Conservation (phyloP, 2,113 vertebrate genomes). For the Petromus typicus region DNA sequence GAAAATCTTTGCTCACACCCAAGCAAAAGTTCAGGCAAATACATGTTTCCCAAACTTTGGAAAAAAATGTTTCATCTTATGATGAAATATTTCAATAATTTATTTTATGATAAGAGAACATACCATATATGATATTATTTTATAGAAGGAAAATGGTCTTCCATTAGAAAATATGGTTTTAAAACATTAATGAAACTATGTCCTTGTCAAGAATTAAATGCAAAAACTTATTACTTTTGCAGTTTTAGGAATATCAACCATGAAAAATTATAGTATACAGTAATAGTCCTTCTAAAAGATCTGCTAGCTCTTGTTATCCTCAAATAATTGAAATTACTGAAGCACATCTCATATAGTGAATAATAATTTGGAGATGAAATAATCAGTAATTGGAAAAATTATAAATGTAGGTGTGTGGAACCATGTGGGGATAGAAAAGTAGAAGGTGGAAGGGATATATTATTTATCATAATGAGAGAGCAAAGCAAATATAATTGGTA, state of each 20-base stretch:
- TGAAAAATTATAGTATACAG: not conserved
- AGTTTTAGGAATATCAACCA: not conserved
- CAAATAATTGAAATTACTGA: not conserved
- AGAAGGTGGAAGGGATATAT: not conserved
- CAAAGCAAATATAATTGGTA: not conserved
- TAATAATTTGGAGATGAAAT: not conserved
- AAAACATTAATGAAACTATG: not conserved
- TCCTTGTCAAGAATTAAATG: not conserved
- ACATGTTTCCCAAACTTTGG: not conserved
- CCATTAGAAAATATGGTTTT: not conserved
- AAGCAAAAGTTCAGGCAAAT: not conserved
- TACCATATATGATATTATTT: not conserved
- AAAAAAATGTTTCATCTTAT: not conserved
- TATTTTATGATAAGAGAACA: not conserved
- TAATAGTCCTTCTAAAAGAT: not conserved
- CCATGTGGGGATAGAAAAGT: not conserved
- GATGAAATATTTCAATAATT: not conserved
- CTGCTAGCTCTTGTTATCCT: not conserved
- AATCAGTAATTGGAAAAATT: not conserved
- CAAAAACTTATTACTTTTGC: not conserved
- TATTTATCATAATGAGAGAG: not conserved
- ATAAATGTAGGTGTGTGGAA: not conserved
- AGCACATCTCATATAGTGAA: not conserved
- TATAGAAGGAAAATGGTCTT: not conserved
- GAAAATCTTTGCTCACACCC: not conserved